Evolutionary conservation across 2,888 invertebrate genomes (phyloP), one percentile per base, ranked within the genome.

Genomic region (Oscheius sp.): DNA sequence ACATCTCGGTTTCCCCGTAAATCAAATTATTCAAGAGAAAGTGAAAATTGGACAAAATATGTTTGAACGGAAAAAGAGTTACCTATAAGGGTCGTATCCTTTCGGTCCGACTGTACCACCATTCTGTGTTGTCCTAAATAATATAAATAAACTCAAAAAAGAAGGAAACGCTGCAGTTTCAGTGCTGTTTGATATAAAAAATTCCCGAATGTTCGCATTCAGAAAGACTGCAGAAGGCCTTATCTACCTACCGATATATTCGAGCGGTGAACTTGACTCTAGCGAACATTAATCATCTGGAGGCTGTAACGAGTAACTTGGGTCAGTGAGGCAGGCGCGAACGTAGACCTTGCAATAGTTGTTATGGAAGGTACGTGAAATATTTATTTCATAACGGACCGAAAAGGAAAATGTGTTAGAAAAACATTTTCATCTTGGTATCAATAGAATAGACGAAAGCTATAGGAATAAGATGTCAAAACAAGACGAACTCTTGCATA

Each of bases 201-300:
- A 44, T 59, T 41, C 44, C 38, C 44, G 30, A 32, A 38, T 44
- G 47, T 20, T n/a, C 33, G 47, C 45, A 61, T 61, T 47, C 45
- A 32, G 2, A 22, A 61, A 44, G 47, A 28, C 28, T 24, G 71
- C 80, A 67, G 54, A 79, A 78, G 78, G 77, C 5, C 3, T 24
- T 2, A 47, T 47, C 51, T 33, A 59, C 59, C 44, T 59, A 59
- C 59, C 59, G 59, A 68, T 81, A 82, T 49, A 82, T 77, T 63
- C 75, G 78, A 69, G 78, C 78, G 38, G 82, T 80, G 67, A 82
- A 82, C 47, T 77, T 75, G 59, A 80, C 81, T 67, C 79, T 76
- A 47, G 82, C 77, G 67, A 82, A 80, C 82, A 82, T 82, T 59
- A 45, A 49, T 54, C 44, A 38, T 38, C 54, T 36, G 64, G 26